phyloP scores from a whole-genome alignment of 2,888 invertebrate genomes.

The Ferrisia virgata region DNA sequence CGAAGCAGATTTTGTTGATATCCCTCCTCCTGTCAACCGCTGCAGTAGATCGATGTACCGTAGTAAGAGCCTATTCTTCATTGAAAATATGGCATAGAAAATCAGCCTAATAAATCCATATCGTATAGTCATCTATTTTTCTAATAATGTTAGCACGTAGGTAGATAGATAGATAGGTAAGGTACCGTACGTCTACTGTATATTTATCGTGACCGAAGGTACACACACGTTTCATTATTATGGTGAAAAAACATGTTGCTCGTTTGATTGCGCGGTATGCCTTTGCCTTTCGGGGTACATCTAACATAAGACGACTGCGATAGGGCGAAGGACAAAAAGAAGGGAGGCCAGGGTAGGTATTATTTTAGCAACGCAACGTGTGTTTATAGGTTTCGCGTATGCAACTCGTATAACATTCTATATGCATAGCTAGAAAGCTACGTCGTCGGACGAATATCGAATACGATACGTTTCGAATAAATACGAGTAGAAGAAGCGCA shows the following conservation, averaged over 20 bases:
- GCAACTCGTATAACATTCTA: neutral
- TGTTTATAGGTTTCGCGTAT: neutral
- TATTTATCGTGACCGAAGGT: neutral
- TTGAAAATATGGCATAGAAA: no score
- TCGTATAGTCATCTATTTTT: no score
- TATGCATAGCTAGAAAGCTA: no score
- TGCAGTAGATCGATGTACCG: no score
- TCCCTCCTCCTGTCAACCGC: no score
- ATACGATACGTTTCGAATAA: neutral
- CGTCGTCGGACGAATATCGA: neutral
- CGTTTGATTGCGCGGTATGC: neutral
- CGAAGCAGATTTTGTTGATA: no score
- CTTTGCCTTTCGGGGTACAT: no score
- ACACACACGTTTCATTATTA: neutral
- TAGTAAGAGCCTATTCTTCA: no score
- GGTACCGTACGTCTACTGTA: neutral
- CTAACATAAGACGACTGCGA: no score
- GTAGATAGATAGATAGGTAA: no score
- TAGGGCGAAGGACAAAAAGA: no score
- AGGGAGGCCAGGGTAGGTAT: neutral
- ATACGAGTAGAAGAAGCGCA: neutral
- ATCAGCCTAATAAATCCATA: no score
- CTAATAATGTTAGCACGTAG: neutral
- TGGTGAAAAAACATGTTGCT: constrained; percentile 18
- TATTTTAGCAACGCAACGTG: neutral